Percentiles rank a stretch among this genome's conserved stretches.
These are phyloP conservation scores for Catocala nupta DNA, from an alignment of 2,888 invertebrate genomes.

Conservation along the genomic window DNA sequence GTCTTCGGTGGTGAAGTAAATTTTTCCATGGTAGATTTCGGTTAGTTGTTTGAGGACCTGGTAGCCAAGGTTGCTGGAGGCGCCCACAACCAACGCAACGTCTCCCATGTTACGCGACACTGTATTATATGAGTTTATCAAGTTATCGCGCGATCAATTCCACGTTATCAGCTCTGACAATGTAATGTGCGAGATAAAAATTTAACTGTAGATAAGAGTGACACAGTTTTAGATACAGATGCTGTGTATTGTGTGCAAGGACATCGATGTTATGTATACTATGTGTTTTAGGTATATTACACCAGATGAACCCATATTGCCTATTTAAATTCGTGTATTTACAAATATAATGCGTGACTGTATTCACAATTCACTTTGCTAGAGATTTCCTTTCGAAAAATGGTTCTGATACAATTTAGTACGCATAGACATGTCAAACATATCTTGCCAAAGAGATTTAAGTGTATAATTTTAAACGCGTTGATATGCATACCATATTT, in stretches of 20 bases:
- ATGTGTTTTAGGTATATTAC: too few relatives aligned
- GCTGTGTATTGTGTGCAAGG: slow-evolving; percentile 52
- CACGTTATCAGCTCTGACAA: slow-evolving; percentile 70
- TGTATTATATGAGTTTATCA: slow-evolving; percentile 65
- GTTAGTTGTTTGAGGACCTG: slow-evolving; percentile 75
- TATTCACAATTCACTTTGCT: too few relatives aligned
- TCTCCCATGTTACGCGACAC: slow-evolving; percentile 74
- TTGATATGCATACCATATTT: too few relatives aligned
- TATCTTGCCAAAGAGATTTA: too few relatives aligned
- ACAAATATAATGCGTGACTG: too few relatives aligned
- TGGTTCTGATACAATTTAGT: too few relatives aligned
- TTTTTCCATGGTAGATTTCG: slow-evolving; percentile 71
- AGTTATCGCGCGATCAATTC: slow-evolving; percentile 78
- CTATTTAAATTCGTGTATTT: too few relatives aligned
- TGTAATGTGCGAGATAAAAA: slow-evolving; percentile 62
- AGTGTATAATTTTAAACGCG: too few relatives aligned
- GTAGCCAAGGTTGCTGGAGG: slow-evolving; percentile 79
- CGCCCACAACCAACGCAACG: slow-evolving; percentile 80
- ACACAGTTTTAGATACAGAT: slow-evolving; percentile 62
- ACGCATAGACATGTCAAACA: too few relatives aligned
- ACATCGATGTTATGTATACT: slow-evolving; percentile 1
- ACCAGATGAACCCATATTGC: too few relatives aligned
- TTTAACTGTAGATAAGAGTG: slow-evolving; percentile 49
- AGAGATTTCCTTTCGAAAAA: too few relatives aligned
- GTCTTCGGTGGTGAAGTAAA: slow-evolving; percentile 81